Conservation (phyloP, 2,888 invertebrate species). For the Chloromyia formosa region DNA sequence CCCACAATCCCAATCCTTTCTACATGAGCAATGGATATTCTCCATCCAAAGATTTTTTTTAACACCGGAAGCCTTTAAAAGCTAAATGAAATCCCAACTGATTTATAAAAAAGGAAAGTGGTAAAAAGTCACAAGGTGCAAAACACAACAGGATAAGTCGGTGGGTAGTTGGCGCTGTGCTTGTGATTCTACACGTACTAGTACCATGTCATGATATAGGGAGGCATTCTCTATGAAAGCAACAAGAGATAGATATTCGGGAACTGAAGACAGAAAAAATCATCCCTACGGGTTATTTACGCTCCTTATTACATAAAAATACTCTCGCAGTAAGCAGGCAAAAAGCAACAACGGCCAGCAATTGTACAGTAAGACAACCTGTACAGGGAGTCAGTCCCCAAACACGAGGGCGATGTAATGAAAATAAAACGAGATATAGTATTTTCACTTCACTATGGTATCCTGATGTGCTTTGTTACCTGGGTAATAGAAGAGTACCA, state of each 20-base stretch:
- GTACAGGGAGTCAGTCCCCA: neutral
- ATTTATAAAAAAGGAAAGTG: slow-evolving; percentile 9
- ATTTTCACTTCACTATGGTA: too few species aligned
- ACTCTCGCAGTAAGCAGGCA: slow-evolving; percentile 27
- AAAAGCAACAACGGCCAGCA: slow-evolving; percentile 23
- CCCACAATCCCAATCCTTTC: neutral
- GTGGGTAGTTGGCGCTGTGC: neutral
- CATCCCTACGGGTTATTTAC: slow-evolving; percentile 42
- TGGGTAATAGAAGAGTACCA: slow-evolving; percentile 35
- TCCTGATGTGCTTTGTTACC: neutral
- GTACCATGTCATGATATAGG: slow-evolving; percentile 3
- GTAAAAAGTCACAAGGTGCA: slow-evolving; percentile 19
- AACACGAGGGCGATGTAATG: slow-evolving; percentile 11
- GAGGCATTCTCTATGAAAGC: neutral
- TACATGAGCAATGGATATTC: neutral
- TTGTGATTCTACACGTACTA: neutral
- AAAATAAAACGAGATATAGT: too few species aligned
- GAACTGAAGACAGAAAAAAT: neutral
- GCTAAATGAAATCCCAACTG: slow-evolving; percentile 25
- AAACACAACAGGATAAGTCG: slow-evolving; percentile 1
- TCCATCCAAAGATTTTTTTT: neutral
- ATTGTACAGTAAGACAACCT: slow-evolving; percentile 25
- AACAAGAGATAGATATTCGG: neutral
- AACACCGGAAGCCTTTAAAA: slow-evolving; percentile 16
- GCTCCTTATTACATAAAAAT: slow-evolving; percentile 44